Base-by-base conservation (phyloP, 2,797 vertebrate genomes). In the Graptemys geographica region DNA sequence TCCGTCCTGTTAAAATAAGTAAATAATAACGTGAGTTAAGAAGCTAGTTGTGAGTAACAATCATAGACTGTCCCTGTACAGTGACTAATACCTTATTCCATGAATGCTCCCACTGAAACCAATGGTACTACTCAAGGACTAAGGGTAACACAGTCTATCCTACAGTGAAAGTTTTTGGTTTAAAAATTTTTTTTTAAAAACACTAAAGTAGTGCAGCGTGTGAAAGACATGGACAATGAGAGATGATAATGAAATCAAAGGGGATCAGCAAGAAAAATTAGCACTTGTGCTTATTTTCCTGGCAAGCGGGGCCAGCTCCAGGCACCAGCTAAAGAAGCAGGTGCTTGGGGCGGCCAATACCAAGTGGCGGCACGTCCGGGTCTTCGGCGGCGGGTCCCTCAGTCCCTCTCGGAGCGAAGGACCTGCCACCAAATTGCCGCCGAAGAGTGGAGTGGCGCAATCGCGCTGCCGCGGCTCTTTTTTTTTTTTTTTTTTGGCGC, bases 1-100 rank as follows among this genome's bases (percentile, higher is more conserved):
- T 99, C 84, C 98, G 99, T 86, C 99, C 99, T 99, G 94, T 87
- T 78, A 95, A 96, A 96, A 93, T 27, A 97, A 97, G 2, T 95
- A 90, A 90, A 3, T 25, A 84, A 12, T 91, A 79, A 59, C 0
- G 2, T 76, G 51, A 91, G 5, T 11, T 0, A 3, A 4, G 0
- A 3, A 47, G 72, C 44, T 81, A 27, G 76, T 4, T 23, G 8
- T 9, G 53, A 72, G n/a, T 41, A 72, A 72, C 65, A 72, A 72
- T 23, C n/a, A 37, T 37, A 72, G n/a, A 37, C 65, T 3, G n/a
- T 72, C n/a, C n/a, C n/a, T 37, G n/a, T 21, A 37, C 65, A 69
- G 65, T 21, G 65, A 37, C n/a, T 23, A 69, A 18, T 37, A 69
- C 33, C 62, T 69, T 37, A 72, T 19, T 41, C 27, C 44, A 28